Conservation (phyloP, 2,888 invertebrate genomes). For the Antheraea yamamai region DNA sequence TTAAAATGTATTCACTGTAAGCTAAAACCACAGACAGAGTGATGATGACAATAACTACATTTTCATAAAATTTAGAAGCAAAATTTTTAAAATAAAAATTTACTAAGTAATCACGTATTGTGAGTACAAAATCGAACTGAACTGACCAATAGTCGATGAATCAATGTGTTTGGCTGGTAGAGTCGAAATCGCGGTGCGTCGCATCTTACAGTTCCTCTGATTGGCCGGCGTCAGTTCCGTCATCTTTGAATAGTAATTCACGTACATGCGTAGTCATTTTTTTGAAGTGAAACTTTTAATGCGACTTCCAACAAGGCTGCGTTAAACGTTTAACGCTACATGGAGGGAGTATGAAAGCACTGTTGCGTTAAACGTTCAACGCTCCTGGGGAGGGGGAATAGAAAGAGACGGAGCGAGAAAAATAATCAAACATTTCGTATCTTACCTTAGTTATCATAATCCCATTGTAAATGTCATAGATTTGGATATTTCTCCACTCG, state of each 20-base stretch:
- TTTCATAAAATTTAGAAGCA: neutral
- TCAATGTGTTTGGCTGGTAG: neutral
- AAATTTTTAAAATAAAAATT: neutral
- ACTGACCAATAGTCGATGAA: neutral
- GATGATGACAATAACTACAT: neutral
- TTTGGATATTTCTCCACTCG: no score
- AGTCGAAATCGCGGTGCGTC: neutral
- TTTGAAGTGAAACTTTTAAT: no score
- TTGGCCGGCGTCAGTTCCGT: neutral
- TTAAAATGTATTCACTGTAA: neutral
- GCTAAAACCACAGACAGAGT: neutral
- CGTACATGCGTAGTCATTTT: neutral
- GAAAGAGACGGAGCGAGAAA: no score
- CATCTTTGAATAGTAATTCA: neutral
- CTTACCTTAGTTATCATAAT: no score
- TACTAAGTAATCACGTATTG: neutral
- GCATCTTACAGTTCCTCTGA: neutral
- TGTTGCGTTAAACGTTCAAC: no score
- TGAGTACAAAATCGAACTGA: neutral
- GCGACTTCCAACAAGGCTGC: no score
- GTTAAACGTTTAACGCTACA: no score
- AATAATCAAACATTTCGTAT: no score
- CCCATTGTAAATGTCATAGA: no score
- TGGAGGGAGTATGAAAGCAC: no score
- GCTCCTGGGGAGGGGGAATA: no score